Evolutionary conservation across 2,113 vertebrate species (phyloP), one percentile per base, ranked within the genome.

Genomic region (Serilophus lunatus): DNA sequence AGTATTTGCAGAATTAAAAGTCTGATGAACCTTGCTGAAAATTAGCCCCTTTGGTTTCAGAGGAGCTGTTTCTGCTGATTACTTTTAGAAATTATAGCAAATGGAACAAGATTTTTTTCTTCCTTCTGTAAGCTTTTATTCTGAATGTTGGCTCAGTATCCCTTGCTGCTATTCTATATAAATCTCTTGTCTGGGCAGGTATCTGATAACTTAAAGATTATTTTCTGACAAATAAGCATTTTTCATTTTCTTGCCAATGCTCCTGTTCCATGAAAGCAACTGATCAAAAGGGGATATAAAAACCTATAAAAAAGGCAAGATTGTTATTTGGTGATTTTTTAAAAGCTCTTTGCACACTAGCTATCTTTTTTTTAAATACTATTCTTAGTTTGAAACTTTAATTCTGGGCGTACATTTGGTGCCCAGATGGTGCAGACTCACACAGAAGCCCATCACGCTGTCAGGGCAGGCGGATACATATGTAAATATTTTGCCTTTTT

Each of bases 401-500:
- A 63, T 97, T 98, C 96, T 97, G 97, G 97, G 97, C 92, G 60
- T 97, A 97, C 28, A 72, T 93, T 97, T 88, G 94, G 94, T 97
- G 74, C 97, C 98, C 98, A 98, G 98, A 98, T 98, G 98, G 98
- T 91, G 94, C 94, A 97, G 97, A 96, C 94, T 94, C 97, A 95
- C 96, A 95, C 96, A 95, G 97, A 96, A 98, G 92, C 97, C 97
- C 97, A 94, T 97, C 97, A 88, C 72, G 93, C 97, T 97, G 97
- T 97, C 97, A 97, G 97, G 97, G 97, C 98, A 98, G 97, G 97
- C 95, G 94, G 95, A 96, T 97, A 87, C 97, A 96, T 96, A 97
- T 96, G 85, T 98, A 98, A 98, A 98, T 98, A 98, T 98, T 98
- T 98, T 98, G 97, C 96, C 92, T 98, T 97, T 96, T 93, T 12